Evolutionary conservation across 2,113 vertebrate genomes (phyloP), one percentile per base, ranked within the genome.

Genomic region (Cnemophilus loriae): DNA sequence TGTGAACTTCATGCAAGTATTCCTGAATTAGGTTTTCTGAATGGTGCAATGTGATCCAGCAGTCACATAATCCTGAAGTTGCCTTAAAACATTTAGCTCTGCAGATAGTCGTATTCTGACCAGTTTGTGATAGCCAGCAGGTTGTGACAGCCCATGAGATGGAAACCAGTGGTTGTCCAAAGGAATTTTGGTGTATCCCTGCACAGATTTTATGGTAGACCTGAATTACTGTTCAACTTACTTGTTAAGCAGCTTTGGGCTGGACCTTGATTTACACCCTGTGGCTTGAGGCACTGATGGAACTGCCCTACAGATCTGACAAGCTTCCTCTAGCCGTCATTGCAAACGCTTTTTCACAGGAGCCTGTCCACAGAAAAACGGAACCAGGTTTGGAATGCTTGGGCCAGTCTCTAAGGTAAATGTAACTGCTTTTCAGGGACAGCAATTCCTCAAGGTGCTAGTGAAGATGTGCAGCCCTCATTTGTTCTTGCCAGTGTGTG

Each of bases 71-170:
- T 75, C 52, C 60, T 78, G 1, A 84, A 44, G 42, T 17, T 88
- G 57, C 47, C 47, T 67, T 75, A 79, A 57, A 69, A 63, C 47
- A 55, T 75, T 90, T 50, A 53, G 11, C 61, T 63, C 20, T 87
- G 56, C 65, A 16, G 46, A 15, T 16, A 61, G 33, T 41, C 13
- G 7, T 49, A 28, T 75, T 32, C 56, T 70, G 17, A n/a, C 22
- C 12, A 20, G 30, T 56, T 15, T 49, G 20, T 73, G 63, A 32
- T 13, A 64, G 37, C 30, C 63, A 77, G 53, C 39, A 71, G 53
- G 42, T 32, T 68, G 41, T 41, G 57, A 27, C 9, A 86, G 35
- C 27, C 64, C 0, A 0, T 60, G 28, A 49, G 49, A 28, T 46
- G 26, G 39, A 76, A 80, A 27, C 14, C 46, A 87, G 1, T 30